Conservation (phyloP, 64 coral and sea anemone species). For the Montipora efflorescens region DNA sequence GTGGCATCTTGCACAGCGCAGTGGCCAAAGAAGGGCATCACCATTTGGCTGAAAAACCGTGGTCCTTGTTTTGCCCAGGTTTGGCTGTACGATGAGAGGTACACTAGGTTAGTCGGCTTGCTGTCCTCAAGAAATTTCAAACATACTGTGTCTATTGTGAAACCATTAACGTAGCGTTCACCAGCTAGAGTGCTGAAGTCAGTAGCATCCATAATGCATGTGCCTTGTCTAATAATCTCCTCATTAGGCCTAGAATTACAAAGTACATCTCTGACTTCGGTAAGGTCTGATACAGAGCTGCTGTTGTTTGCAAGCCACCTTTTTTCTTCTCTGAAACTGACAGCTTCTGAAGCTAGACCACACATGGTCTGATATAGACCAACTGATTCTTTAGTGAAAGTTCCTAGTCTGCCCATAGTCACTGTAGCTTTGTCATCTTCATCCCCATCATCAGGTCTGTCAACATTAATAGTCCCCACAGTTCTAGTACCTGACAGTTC, state of each 20-base stretch:
- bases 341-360: not conserved
- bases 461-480: too few relatives aligned
- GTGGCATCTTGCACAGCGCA: not conserved
- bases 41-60: not conserved
- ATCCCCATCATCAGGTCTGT: too few relatives aligned
- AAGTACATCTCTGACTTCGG: not conserved
- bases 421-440: too few relatives aligned
- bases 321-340: not conserved
- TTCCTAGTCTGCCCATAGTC: not conserved
- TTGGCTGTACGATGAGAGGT: conserved; percentile 13
- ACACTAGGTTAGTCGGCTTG: not conserved
- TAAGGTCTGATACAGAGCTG: not conserved
- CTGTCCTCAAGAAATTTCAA: not conserved
- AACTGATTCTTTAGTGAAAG: not conserved
- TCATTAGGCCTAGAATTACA: not conserved
- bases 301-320: not conserved
- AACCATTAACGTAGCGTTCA: conserved; percentile 29
- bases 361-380: not conserved
- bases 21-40: not conserved
- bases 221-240: not conserved
- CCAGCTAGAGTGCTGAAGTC: conserved; percentile 18
- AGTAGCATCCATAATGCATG: not conserved
- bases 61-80: conserved; percentile 29
- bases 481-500: too few relatives aligned
- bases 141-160: conserved; percentile 24